Base-by-base conservation (phyloP, 2,113 vertebrate genomes). In the Misgurnus anguillicaudatus region DNA sequence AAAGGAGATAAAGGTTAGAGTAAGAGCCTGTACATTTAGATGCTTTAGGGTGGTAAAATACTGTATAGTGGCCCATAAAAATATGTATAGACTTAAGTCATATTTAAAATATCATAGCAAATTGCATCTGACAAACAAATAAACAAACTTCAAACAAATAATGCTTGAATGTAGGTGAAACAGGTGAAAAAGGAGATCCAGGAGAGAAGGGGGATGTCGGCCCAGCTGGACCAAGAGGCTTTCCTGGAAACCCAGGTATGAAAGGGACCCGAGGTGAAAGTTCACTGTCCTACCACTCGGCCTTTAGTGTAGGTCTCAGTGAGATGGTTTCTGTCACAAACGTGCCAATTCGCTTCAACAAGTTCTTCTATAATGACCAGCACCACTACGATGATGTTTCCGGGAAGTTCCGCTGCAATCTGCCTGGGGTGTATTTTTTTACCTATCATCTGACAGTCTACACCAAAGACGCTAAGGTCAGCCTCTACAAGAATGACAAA, bases 371-470 rank as follows among this genome's bases (percentile, higher is more conserved):
- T 87, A 96, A 96, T 0, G 91, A 92, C 74, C 92, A 94, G 80
- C 89, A 81, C 55, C 93, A 95, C 86, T 96, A 96, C 0, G 92
- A 95, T 0, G 7, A 82, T 53, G 87, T 81, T 81, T 95, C 92
- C 0, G 95, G 95, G 31, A 95, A 95, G 84, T 96, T 95, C 87
- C 80, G 84, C 78, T 94, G 93, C 84, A 87, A 16, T 51, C 70
- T 94, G 9, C 86, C 92, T 0, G 94, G 95, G 47, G 87, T 91
- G 0, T 95, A 95, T 75, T 94, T 90, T 80, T 96, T 96, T 0
- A 78, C 93, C 42, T 96, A 95, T 74, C 94, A 95, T 70, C 88
- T 96, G 69, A 96, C 94, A 0, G 94, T 95, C n/a, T 95, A 95
- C 76, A 47, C 90, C 82, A 85, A 90, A 0, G 94, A 95, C 0